Percentiles rank a stretch among this genome's conserved stretches.
Conservation (phyloP, 2,113 vertebrate species). For the Columbina picui region DNA sequence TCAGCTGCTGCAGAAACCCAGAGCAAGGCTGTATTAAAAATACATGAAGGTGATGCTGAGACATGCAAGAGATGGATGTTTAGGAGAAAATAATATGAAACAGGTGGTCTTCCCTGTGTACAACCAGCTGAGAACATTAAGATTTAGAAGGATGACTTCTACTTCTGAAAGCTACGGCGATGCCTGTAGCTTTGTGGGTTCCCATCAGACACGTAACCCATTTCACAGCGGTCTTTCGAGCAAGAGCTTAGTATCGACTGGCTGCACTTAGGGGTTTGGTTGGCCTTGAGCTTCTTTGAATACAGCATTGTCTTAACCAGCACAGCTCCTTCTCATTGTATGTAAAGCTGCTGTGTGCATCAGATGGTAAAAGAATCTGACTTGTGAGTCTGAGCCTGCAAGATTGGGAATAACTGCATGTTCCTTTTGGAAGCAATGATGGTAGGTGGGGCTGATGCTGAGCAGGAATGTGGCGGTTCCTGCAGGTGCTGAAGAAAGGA, state of each 20-base stretch:
- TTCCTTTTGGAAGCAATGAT: background rate
- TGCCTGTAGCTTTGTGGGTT: background rate
- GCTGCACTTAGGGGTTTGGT: background rate
- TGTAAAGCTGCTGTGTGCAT: background rate
- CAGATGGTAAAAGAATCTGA: background rate
- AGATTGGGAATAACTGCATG: background rate
- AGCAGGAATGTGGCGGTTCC: background rate
- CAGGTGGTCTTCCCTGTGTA: background rate
- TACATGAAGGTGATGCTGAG: background rate
- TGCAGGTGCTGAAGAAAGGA: background rate
- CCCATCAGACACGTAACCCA: background rate
- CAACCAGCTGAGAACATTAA: background rate
- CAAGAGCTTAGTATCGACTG: background rate
- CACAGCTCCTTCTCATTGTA: accelerated
- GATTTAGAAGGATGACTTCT: background rate
- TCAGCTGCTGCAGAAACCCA: background rate
- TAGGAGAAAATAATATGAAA: background rate
- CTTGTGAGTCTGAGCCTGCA: background rate
- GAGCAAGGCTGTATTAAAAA: background rate
- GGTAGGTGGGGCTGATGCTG: background rate
- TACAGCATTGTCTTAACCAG: background rate
- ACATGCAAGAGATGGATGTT: background rate
- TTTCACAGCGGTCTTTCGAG: background rate
- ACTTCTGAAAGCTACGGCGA: background rate
- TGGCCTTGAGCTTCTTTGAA: background rate